Conservation (phyloP, 2,888 invertebrate species). For the Clusia tigrina region DNA sequence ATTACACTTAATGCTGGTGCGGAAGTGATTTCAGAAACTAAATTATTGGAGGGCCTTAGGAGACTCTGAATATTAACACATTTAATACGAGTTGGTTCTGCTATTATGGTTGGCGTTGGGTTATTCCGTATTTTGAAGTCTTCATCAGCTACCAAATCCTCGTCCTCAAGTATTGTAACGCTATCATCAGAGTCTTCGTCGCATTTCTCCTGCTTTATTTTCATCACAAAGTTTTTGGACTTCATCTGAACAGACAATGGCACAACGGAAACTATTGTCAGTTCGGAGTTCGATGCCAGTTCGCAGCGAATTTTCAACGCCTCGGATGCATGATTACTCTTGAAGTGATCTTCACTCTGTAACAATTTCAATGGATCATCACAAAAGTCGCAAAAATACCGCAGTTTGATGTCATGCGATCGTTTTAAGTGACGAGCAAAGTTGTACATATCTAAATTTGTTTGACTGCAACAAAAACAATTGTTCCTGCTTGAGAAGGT, state of each 20-base stretch:
- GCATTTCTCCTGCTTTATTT: constrained; percentile 23
- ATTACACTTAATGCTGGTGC: not conserved
- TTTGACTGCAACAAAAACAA: constrained; percentile 35
- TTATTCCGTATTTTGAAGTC: constrained; percentile 25
- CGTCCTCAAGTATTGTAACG: constrained; percentile 35
- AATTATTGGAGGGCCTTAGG: no score
- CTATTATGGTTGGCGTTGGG: not conserved
- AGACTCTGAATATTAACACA: constrained; percentile 6
- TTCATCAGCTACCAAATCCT: constrained; percentile 34
- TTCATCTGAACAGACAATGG: no score
- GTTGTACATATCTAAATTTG: constrained; percentile 23
- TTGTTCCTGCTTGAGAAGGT: constrained; percentile 35
- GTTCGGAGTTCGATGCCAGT: constrained; percentile 25
- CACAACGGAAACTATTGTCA: constrained; percentile 24
- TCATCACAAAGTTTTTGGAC: no score
- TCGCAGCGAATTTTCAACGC: constrained; percentile 33
- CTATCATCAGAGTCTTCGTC: constrained; percentile 14
- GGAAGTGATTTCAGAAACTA: no score
- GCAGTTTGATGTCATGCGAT: constrained; percentile 31
- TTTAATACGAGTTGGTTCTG: not conserved
- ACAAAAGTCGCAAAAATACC: constrained; percentile 38
- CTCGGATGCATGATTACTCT: constrained; percentile 16
- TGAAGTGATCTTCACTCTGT: constrained; percentile 28
- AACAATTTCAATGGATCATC: constrained; percentile 21
- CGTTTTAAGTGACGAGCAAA: constrained; percentile 35